phyloP scores from a whole-genome alignment of 2,113 vertebrate species.

The Strigops habroptila region DNA sequence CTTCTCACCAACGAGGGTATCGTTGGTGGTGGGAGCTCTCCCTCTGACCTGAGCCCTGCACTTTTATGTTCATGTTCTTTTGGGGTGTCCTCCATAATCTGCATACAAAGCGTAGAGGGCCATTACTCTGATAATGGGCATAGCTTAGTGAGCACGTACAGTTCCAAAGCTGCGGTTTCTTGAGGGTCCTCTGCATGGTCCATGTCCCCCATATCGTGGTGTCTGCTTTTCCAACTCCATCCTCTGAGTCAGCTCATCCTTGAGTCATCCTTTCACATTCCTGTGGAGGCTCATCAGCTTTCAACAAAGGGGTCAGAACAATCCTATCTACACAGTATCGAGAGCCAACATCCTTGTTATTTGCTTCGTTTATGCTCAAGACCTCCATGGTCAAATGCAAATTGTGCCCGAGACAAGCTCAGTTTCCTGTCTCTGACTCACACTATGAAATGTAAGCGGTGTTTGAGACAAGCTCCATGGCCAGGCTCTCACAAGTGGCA shows the following conservation, averaged over 20 bases:
- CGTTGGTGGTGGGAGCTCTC: neutral
- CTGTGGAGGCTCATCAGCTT: neutral
- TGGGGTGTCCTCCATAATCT: neutral
- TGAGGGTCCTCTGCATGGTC: neutral
- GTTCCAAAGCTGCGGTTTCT: neutral
- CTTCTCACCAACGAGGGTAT: neutral
- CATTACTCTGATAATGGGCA: neutral
- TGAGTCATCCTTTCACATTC: neutral
- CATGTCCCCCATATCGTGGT: neutral
- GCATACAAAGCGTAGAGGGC: neutral
- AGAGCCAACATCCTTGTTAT: neutral
- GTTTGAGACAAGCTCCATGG: neutral
- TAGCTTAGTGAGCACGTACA: neutral
- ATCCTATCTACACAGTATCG: neutral
- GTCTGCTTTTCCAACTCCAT: neutral
- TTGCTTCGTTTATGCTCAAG: neutral
- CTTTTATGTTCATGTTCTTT: neutral
- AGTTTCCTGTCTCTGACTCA: neutral
- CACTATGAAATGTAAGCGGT: neutral
- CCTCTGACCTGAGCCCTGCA: neutral
- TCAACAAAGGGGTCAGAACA: neutral
- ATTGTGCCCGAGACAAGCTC: neutral
- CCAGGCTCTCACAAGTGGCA: neutral
- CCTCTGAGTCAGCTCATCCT: neutral
- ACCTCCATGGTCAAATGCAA: neutral